Evolutionary conservation across 2,113 vertebrate genomes (phyloP).

Genomic region (Pimephales promelas): DNA sequence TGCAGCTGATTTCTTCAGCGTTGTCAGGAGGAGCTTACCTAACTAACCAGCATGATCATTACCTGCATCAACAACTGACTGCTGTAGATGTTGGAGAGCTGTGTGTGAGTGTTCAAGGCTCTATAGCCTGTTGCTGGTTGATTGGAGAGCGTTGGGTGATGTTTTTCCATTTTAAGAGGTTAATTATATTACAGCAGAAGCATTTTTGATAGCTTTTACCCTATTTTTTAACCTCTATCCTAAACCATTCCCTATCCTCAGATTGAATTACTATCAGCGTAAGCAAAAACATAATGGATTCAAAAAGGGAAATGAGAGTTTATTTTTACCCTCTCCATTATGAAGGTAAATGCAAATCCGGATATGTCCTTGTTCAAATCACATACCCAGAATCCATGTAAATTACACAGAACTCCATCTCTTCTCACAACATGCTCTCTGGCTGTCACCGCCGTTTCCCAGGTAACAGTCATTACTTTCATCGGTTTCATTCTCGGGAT

Average conservation of each 20-base stretch:
- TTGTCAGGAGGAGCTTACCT: conserved; percentile 2
- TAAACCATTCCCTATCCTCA: neutral
- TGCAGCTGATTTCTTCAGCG: neutral
- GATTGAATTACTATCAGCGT: neutral
- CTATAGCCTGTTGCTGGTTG: conserved; percentile 7
- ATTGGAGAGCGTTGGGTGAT: conserved; percentile 38
- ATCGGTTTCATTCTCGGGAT: conserved; percentile 41
- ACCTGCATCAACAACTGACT: conserved; percentile 14
- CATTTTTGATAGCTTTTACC: conserved; percentile 4
- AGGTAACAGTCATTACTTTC: conserved; percentile 57
- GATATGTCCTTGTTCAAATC: neutral
- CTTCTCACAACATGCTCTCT: neutral
- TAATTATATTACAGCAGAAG: conserved; percentile 37
- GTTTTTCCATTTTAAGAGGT: conserved; percentile 46
- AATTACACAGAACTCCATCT: neutral
- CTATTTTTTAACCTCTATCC: conserved; percentile 7
- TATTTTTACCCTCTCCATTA: conserved; percentile 19
- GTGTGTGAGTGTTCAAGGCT: neutral
- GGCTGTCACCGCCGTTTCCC: conserved; percentile 43
- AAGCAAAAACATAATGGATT: neutral
- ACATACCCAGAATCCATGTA: neutral
- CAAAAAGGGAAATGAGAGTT: conserved; percentile 2
- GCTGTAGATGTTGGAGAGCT: neutral
- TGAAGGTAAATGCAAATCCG: conserved; percentile 21
- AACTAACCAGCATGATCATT: conserved; percentile 16